Base-by-base conservation (phyloP, 2,797 vertebrate species). In the Molossus alvarezi region DNA sequence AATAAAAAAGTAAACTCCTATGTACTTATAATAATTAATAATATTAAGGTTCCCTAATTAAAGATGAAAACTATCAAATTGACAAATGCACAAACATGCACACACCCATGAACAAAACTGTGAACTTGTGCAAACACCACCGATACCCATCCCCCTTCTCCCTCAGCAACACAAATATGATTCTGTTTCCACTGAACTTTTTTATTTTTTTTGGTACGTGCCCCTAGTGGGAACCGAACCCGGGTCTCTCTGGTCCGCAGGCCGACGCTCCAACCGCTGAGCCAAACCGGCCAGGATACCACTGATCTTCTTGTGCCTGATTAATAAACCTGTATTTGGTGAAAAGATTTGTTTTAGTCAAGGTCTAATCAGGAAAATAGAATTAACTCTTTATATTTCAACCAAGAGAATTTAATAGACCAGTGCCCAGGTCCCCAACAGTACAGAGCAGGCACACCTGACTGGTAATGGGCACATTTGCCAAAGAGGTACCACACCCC, bases 81-180 rank as follows among this genome's bases (percentile, higher is more conserved):
- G 5, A 25, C 45, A 51, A 55, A 33, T 45, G 20, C 21, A 45
- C 41, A 29, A 9, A 48, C 3, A 2, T 3, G 17, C 12, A 18
- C 53, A 73, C 14, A 37, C 3, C 37, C 11, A 65, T 27, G 29
- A n/a, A 45, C 25, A 6, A 6, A 33, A 10, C 1, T 15, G 76
- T 23, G 3, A 37, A 25, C 2, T 0, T 0, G 12, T 37, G n/a
- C 9, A 25, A 48, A 71, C 48, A 6, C 27, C 0, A 18, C 29
- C 18, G 14, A 62, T 21, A 6, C 11, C 27, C 20, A 3, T 5
- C 20, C 29, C 29, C 21, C 17, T 73, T 15, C 33, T 15, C 33
- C 37, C 13, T 60, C 27, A 5, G 25, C 4, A 14, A 48, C 4
- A 11, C 23, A 51, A 27, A 82, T 13, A 29, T 25, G 20, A 45